Evolutionary conservation across 1,140 invertebrate genomes (phyloP), one percentile per base, ranked within the genome.

Genomic region (Trigoniulus corallinus): DNA sequence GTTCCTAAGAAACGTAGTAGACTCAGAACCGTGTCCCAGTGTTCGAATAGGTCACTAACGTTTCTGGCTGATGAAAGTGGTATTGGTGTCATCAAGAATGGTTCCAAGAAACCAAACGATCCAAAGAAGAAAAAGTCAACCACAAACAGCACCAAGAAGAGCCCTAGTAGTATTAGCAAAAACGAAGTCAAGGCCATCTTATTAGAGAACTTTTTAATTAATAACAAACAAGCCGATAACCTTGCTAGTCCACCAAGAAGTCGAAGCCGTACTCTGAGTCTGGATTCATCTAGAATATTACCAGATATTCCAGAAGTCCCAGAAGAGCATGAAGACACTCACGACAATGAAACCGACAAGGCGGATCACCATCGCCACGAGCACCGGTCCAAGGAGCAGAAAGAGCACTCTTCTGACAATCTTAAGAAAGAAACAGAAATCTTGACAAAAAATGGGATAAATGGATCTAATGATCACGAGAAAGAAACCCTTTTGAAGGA

Each of bases 1-100:
- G 15, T 7, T 53, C 4, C 51, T 53, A 51, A 15, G 1, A 20
- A 46, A 48, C 7, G 20, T 22, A 29, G 20, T 15, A 48, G 23
- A 21, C 21, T 18, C 4, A 45, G 45, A 26, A 12, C 22, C 18
- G 41, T 37, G 34, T 15, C 24, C 22, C 20, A 52, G 34, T 42
- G 40, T 7, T 7, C 29, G 15, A 34, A 34, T 34, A 7, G 7
- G 7, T 34, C 29, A 7, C 29, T 7, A 34, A 7, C 29, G 29
- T 34, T 34, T 34, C 7, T 34, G 7, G 29, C 29, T 34, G 29
- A 34, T 7, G 7, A 7, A 7, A 34, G 29, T 34, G 29, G 29
- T 7, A 7, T 34, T 34, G 29, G 29, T 7, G 7, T 15, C 15
- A 7, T 34, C 29, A 34, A 34, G 7, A 34, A 34, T 15, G 7